Percentiles rank a stretch among this genome's conserved stretches.
Conservation (phyloP, 1,140 invertebrate species). For the Portunus trituberculatus region DNA sequence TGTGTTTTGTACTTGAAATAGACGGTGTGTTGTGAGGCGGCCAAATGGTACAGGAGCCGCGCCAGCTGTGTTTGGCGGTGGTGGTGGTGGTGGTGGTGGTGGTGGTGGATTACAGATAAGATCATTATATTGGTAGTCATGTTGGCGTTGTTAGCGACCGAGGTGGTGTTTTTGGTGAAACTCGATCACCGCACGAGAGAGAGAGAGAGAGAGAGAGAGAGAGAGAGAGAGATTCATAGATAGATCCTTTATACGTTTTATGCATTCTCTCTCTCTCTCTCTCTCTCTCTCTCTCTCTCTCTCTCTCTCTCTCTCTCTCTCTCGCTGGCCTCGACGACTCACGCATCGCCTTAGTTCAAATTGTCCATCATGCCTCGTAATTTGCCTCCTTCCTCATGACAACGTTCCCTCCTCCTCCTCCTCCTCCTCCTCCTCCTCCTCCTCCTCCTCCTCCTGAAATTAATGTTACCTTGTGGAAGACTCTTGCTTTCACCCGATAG, state of each 20-base stretch:
- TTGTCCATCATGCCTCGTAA: background rate
- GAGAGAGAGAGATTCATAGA: background rate
- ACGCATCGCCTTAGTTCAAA: background rate
- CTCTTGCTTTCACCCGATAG: no score
- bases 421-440: conserved; percentile 6
- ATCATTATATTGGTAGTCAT: background rate
- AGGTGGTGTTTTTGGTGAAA: background rate
- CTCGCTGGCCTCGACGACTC: background rate
- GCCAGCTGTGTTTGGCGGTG: background rate
- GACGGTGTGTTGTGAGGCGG: background rate
- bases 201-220: no score
- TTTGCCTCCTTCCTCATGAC: no score
- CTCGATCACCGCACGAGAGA: background rate
- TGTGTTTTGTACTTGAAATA: conserved; percentile 8
- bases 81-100: background rate
- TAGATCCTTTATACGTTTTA: background rate
- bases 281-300: conserved; percentile 45
- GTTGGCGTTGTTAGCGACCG: background rate
- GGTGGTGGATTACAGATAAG: background rate
- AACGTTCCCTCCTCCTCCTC: no score
- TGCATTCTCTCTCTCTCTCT: background rate
- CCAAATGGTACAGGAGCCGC: background rate
- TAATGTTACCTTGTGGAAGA: no score
- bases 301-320: conserved; percentile 47
- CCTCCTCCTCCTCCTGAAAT: background rate